phyloP scores from a whole-genome alignment of 2,113 vertebrate species.

The Edolisoma coerulescens region DNA sequence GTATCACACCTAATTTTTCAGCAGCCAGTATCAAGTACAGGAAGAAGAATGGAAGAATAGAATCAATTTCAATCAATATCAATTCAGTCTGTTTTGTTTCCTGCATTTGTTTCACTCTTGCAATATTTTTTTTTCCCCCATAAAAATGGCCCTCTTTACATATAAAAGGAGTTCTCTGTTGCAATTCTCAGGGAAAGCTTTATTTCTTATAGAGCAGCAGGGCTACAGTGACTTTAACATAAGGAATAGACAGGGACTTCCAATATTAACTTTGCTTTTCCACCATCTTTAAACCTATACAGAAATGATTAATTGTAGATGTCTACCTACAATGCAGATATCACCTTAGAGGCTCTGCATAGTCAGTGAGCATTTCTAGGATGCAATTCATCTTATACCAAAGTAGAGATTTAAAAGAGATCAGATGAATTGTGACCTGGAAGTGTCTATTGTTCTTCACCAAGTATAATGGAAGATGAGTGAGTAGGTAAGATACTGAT shows the following conservation, averaged over 20 bases:
- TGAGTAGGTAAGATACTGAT: not conserved
- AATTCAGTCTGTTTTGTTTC: not conserved
- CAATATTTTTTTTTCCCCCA: fast-evolving
- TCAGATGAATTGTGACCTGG: not conserved
- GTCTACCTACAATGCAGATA: not conserved
- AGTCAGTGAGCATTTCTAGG: not conserved
- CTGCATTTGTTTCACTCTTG: not conserved
- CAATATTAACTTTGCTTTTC: not conserved
- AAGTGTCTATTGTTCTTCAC: not conserved
- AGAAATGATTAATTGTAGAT: not conserved
- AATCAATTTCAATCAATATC: not conserved
- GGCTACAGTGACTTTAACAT: not conserved
- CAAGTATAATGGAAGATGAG: not conserved
- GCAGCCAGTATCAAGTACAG: not conserved
- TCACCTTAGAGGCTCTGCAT: not conserved
- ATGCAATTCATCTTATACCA: not conserved
- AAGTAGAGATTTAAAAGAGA: not conserved
- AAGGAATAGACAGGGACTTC: not conserved
- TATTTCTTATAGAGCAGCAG: not conserved
- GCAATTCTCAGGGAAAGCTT: not conserved
- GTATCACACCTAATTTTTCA: not conserved
- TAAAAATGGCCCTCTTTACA: not conserved
- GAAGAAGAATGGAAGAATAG: not conserved
- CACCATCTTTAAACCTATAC: not conserved
- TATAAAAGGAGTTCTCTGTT: not conserved